These are phyloP conservation scores for Sphinx pinastri DNA, from an alignment of 2,888 invertebrate species.

Conservation along the genomic window DNA sequence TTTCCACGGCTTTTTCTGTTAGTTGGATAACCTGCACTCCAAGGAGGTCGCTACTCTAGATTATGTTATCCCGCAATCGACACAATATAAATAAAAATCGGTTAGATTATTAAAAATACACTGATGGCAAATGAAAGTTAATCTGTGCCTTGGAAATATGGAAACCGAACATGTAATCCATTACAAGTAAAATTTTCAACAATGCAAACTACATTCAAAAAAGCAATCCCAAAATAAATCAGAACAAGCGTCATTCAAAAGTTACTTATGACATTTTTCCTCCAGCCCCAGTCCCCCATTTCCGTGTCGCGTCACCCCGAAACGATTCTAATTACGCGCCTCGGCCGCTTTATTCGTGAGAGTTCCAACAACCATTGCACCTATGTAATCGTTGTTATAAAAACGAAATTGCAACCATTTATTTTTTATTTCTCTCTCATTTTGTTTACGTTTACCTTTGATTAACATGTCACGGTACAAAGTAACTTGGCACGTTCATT, in stretches of 20 bases:
- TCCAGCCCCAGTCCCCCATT: background rate
- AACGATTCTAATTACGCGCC: slow-evolving; percentile 23
- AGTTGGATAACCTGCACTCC: no score
- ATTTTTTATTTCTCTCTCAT: slow-evolving; percentile 6
- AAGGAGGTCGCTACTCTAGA: no score
- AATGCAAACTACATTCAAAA: background rate
- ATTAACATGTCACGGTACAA: background rate
- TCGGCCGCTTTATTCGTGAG: background rate
- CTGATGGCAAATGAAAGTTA: no score
- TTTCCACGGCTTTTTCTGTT: no score
- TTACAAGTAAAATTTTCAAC: no score
- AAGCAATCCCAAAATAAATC: background rate
- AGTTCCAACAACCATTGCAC: slow-evolving; percentile 15
- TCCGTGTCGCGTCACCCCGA: background rate
- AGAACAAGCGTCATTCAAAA: background rate
- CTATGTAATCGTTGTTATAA: slow-evolving; percentile 24
- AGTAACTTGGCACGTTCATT: background rate
- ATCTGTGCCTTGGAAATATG: no score
- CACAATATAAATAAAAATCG: no score
- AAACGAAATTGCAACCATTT: slow-evolving; percentile 24
- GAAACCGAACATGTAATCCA: no score
- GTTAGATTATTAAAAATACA: no score
- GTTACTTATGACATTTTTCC: background rate
- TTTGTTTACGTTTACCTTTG: background rate
- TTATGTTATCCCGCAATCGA: no score